phyloP scores from a whole-genome alignment of 2,113 vertebrate species.

The Trachemys scripta region DNA sequence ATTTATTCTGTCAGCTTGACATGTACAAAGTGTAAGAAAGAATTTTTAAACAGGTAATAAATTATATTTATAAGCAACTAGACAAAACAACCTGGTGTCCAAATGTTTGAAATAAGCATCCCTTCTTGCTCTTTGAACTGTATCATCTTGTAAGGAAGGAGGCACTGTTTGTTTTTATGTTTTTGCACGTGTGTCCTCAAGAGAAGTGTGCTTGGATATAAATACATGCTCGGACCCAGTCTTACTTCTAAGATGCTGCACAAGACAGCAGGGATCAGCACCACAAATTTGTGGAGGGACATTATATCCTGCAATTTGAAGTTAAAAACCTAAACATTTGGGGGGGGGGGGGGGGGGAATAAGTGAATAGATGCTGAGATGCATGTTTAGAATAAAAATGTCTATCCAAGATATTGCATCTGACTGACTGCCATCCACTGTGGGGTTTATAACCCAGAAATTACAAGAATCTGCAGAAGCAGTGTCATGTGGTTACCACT shows the following conservation, averaged over 20 bases:
- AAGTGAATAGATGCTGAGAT: neutral
- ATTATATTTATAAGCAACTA: slow-evolving; percentile 99
- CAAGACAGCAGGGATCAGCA: neutral
- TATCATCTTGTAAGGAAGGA: neutral
- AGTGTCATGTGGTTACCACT: neutral
- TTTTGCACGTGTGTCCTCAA: neutral
- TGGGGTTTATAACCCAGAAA: neutral
- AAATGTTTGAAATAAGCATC: slow-evolving; percentile 7
- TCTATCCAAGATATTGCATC: neutral
- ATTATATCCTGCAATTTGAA: neutral
- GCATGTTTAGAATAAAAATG: neutral
- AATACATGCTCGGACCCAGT: neutral
- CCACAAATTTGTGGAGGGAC: neutral
- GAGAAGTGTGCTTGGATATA: neutral
- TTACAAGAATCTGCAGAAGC: neutral
- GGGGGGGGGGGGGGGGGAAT: too few species aligned
- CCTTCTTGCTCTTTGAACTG: neutral
- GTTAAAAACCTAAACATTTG: neutral
- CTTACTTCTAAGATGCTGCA: neutral
- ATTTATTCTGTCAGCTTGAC: slow-evolving; percentile 86
- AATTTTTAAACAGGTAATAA: slow-evolving; percentile 99
- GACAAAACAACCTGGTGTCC: slow-evolving; percentile 60
- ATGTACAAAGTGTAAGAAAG: slow-evolving; percentile 99
- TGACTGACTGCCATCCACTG: neutral
- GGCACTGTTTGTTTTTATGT: neutral